phyloP scores from a whole-genome alignment of 2,888 invertebrate species.

The Amphipyra berbera region DNA sequence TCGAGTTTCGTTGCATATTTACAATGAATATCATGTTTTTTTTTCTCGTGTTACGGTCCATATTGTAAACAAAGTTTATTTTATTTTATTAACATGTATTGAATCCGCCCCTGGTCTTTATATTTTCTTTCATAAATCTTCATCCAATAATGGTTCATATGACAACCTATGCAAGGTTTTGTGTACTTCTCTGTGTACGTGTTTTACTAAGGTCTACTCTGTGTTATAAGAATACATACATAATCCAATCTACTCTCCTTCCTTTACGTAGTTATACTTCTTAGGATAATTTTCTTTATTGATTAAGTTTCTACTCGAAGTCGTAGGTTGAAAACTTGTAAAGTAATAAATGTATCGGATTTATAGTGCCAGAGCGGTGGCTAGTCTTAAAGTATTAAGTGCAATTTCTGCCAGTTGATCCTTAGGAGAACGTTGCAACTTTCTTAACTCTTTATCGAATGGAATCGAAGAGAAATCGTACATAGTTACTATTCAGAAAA shows the following conservation, averaged over 20 bases:
- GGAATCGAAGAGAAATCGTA: slow-evolving; percentile 11
- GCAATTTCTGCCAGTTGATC: slow-evolving; percentile 29
- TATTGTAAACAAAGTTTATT: slow-evolving; percentile 26
- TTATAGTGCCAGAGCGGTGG: slow-evolving; percentile 10
- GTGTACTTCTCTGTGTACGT: too few relatives aligned
- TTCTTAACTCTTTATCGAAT: slow-evolving; percentile 9
- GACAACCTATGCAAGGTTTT: too few relatives aligned
- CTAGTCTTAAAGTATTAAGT: slow-evolving; percentile 34
- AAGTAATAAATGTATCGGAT: slow-evolving; percentile 19
- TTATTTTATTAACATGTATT: slow-evolving; percentile 6
- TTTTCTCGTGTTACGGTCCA: slow-evolving; percentile 58
- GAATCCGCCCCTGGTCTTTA: too few relatives aligned
- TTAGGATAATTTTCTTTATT: too few relatives aligned
- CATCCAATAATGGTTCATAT: too few relatives aligned
- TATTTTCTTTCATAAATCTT: too few relatives aligned
- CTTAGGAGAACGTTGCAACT: slow-evolving; percentile 20
- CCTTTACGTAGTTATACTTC: too few relatives aligned
- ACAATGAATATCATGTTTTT: slow-evolving; percentile 83
- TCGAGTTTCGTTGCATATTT: slow-evolving; percentile 86
- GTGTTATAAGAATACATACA: too few relatives aligned
- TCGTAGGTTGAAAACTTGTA: slow-evolving; percentile 10
- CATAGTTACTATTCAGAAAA: too few relatives aligned
- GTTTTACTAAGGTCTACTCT: too few relatives aligned
- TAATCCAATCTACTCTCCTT: too few relatives aligned
- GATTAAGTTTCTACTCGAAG: too few relatives aligned